Percentiles rank a stretch among this genome's conserved stretches.
Evolutionary conservation across 2,797 vertebrate genomes (phyloP).

Genomic region (Anabas testudineus): DNA sequence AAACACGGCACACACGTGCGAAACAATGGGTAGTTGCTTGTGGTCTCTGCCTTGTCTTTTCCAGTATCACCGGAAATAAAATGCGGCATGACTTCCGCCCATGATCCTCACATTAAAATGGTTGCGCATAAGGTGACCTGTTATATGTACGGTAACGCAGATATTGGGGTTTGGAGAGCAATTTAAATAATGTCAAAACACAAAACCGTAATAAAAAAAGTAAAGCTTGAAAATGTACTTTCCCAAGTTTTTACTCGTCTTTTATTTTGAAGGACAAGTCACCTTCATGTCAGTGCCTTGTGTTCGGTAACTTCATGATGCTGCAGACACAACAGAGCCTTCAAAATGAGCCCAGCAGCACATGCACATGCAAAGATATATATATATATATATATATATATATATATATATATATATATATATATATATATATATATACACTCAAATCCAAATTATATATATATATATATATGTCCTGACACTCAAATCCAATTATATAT

Average conservation of each 20-base stretch:
- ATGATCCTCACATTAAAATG: constrained; percentile 22
- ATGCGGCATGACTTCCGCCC: background rate
- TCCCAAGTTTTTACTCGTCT: background rate
- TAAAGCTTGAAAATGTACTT: rapidly evolving
- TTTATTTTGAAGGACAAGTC: constrained; percentile 22
- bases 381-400: no score
- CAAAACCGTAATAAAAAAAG: background rate
- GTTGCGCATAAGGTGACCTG: rapidly evolving
- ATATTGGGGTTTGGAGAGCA: rapidly evolving
- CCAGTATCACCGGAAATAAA: background rate
- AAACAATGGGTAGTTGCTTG: background rate
- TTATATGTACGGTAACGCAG: background rate
- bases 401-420: no score
- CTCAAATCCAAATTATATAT: no score
- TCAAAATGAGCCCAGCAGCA: background rate
- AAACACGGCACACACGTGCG: background rate
- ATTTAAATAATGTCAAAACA: background rate
- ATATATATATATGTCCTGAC: no score
- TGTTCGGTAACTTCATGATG: background rate
- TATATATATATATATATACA: no score
- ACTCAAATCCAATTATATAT: no score
- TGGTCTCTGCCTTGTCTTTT: background rate
- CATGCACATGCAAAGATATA: background rate
- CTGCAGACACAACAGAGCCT: background rate
- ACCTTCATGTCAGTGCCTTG: background rate